Evolutionary conservation across 2,888 invertebrate genomes (phyloP).

Genomic region (Agriopis aurantiaria): DNA sequence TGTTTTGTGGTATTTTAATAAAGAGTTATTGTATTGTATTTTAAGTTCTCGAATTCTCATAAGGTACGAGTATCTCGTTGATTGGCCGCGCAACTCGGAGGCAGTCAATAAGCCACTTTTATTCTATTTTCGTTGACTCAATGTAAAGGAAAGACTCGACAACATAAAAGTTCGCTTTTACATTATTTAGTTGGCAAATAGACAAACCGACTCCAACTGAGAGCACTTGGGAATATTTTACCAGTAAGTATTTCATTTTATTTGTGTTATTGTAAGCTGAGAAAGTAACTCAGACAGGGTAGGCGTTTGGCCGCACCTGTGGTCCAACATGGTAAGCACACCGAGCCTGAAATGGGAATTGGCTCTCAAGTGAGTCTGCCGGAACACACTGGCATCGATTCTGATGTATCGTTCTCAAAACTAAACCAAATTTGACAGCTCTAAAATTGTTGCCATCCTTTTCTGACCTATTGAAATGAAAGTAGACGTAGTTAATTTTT

Average conservation of each 20-base stretch:
- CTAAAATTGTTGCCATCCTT: too few species aligned
- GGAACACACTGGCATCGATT: too few species aligned
- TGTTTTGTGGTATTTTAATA: too few species aligned
- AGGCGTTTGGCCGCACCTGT: too few species aligned
- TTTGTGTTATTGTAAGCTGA: slow-evolving; percentile 13
- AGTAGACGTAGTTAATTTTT: too few species aligned
- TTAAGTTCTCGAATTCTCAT: background rate
- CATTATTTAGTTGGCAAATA: slow-evolving; percentile 44
- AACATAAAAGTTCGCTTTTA: slow-evolving; percentile 35
- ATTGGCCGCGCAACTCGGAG: slow-evolving; percentile 38
- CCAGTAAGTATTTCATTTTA: slow-evolving; percentile 26
- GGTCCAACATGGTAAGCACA: too few species aligned
- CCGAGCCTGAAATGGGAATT: too few species aligned
- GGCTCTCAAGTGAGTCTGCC: too few species aligned
- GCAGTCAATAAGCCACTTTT: slow-evolving; percentile 43
- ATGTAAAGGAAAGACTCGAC: slow-evolving; percentile 30
- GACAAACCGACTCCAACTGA: slow-evolving; percentile 33
- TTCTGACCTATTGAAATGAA: too few species aligned
- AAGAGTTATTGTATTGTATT: too few species aligned
- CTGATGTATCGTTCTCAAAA: too few species aligned
- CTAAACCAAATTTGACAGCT: too few species aligned
- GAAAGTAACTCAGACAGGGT: background rate
- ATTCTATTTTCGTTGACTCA: slow-evolving; percentile 38
- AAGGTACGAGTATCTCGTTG: slow-evolving; percentile 40
- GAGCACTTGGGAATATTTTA: slow-evolving; percentile 26